phyloP scores from a whole-genome alignment of 2,797 vertebrate genomes.

The Triplophysa bombifrons region DNA sequence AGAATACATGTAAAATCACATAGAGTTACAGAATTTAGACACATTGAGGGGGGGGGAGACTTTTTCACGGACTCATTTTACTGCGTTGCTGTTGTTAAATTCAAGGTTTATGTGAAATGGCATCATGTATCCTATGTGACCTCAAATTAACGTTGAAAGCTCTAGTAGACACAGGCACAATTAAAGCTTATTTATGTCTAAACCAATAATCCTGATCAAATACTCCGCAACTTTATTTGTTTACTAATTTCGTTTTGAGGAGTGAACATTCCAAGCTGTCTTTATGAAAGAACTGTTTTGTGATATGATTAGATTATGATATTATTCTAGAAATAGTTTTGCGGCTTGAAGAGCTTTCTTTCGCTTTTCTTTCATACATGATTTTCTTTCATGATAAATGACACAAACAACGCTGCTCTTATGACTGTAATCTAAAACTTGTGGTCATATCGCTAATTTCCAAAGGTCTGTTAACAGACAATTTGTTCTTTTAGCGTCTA shows the following conservation, averaged over 20 bases:
- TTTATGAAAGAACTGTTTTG: conserved; percentile 38
- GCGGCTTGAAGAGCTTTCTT: conserved; percentile 39
- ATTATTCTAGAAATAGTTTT: conserved; percentile 50
- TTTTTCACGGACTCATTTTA: neutral
- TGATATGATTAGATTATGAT: conserved; percentile 45
- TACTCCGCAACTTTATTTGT: conserved; percentile 36
- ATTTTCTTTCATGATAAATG: conserved; percentile 60
- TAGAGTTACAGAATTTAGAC: neutral
- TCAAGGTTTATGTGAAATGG: conserved; percentile 19
- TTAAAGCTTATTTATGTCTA: conserved; percentile 55
- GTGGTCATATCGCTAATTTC: conserved; percentile 64
- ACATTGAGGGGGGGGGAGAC: neutral
- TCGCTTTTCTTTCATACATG: conserved; percentile 30
- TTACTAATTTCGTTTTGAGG: conserved; percentile 52
- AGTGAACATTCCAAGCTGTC: conserved; percentile 45
- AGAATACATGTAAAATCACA: neutral
- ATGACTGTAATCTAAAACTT: conserved; percentile 74
- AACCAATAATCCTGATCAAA: conserved; percentile 57
- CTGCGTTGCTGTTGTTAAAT: conserved; percentile 3
- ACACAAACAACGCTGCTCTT: conserved; percentile 69
- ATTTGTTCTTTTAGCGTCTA: conserved; percentile 49
- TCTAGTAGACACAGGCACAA: conserved; percentile 50
- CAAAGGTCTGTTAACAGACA: conserved; percentile 51
- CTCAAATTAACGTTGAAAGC: conserved; percentile 43
- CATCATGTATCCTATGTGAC: conserved; percentile 23